Evolutionary conservation across 2,797 vertebrate species (phyloP), one percentile per base, ranked within the genome.

Genomic region (Pipistrellus pygmaeus): DNA sequence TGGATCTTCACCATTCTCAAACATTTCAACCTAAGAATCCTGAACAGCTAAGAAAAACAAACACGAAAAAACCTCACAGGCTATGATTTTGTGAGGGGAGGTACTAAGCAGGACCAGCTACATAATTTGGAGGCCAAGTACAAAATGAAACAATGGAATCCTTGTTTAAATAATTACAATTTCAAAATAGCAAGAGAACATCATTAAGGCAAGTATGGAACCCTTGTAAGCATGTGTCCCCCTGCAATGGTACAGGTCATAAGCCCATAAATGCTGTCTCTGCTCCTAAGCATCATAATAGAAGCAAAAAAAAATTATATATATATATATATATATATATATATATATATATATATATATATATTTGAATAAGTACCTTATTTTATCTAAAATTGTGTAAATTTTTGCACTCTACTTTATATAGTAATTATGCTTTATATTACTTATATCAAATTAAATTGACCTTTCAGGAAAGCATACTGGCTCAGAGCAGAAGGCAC

Each of bases 91-190:
- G 32, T 69, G 21, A 64, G 23, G 15, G n/a, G 51, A 89, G 32
- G 32, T 57, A 8, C 41, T 88, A 73, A 53, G 12, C 12, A 55
- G 6, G n/a, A 91, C 6, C 6, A 48, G 3, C 23, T 66, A n/a
- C 41, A 55, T 77, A 92, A 84, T 53, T 41, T 91, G 46, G 69
- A 25, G 4, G 1, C 13, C 75, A 86, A 51, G 11, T 62, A 14
- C 6, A 94, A 75, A 84, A 51, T 44, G 21, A 68, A 82, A 88
- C 51, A 72, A 11, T 46, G 8, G 21, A 66, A 9, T 5, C 53
- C 20, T 32, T 81, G n/a, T 46, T 83, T 12, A 94, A 83, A 90
- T 46, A 41, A 88, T 57, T 66, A 87, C 85, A 89, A 77, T 88
- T 91, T 89, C 25, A 92, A 88, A 48, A 57, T 46, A 7, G n/a